A percentile compares a stretch with the other conserved stretches of the same genome.
Conservation (phyloP, 2,113 vertebrate species). For the Rhea pennata region DNA sequence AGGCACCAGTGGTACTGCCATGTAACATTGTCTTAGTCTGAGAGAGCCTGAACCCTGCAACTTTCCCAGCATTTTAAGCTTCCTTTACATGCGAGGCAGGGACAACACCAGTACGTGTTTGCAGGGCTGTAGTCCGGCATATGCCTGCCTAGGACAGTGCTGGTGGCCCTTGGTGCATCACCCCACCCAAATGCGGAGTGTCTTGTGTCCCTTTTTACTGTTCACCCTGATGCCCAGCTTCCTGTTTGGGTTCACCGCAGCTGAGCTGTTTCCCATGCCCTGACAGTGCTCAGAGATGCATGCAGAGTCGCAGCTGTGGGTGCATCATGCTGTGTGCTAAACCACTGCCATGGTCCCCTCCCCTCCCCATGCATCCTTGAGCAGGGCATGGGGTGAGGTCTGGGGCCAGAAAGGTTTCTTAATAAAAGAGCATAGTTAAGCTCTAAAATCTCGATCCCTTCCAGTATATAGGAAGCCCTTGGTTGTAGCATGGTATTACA, state of each 20-base stretch:
- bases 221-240: background rate
- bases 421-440: background rate
- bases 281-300: background rate
- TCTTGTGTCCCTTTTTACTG: background rate
- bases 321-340: background rate
- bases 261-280: background rate
- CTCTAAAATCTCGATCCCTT: background rate
- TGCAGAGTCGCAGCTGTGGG: accelerated
- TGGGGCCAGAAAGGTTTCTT: background rate
- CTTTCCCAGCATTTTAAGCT: background rate
- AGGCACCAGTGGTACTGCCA: background rate
- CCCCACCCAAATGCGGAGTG: accelerated
- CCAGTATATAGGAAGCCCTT: background rate
- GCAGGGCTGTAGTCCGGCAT: background rate
- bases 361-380: accelerated
- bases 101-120: background rate
- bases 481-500: background rate
- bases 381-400: accelerated
- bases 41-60: background rate
- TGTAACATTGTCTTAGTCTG: background rate
- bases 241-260: background rate
- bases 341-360: background rate
- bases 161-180: background rate
- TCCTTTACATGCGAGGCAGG: background rate
- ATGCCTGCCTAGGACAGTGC: background rate